Evolutionary conservation across 64 coral and sea anemone genomes (phyloP).

Genomic region (Actinia equina): DNA sequence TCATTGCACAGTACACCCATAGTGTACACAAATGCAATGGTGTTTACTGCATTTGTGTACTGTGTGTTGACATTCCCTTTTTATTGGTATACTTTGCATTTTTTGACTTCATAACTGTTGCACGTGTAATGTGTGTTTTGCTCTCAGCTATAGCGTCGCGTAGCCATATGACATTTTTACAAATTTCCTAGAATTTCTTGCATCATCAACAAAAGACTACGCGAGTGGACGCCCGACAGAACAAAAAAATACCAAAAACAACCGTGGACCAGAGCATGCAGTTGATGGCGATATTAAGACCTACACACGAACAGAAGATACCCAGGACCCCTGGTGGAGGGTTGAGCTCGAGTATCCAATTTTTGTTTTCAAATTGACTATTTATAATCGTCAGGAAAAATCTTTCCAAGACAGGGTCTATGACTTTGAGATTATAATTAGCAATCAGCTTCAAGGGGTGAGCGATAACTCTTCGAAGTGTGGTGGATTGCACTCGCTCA

Average conservation of each 20-base stretch:
- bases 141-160: too few relatives aligned
- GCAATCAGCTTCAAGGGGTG: not conserved
- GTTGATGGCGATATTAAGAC: slow-evolving; percentile 3
- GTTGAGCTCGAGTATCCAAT: not conserved
- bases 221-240: not conserved
- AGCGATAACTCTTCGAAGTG: not conserved
- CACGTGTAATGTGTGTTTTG: too few relatives aligned
- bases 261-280: not conserved
- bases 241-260: not conserved
- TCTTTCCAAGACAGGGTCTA: not conserved
- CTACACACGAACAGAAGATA: not conserved
- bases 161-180: not conserved
- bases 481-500: not conserved
- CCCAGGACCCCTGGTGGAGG: slow-evolving; percentile 4
- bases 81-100: too few relatives aligned
- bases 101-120: too few relatives aligned
- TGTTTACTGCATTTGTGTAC: too few relatives aligned
- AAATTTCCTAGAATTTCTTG: not conserved
- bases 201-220: not conserved
- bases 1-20: too few relatives aligned
- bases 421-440: not conserved
- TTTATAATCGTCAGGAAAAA: not conserved
- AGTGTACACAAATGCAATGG: too few relatives aligned
- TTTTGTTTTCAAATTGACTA: not conserved
- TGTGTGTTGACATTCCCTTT: too few relatives aligned